phyloP scores from a whole-genome alignment of 2,888 invertebrate species.

The Scaptomyza polygonia region DNA sequence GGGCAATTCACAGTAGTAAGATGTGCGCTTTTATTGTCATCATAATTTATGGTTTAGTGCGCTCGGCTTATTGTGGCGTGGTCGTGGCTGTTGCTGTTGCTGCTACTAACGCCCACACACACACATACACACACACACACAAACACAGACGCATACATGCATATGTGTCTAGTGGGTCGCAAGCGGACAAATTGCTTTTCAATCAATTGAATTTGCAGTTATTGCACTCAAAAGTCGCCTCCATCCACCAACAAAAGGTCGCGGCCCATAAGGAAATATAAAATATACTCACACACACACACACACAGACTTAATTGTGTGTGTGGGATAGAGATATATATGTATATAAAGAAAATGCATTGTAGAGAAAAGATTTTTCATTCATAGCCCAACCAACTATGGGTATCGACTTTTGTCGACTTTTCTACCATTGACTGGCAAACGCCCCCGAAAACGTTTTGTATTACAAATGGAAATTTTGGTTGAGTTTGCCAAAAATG shows the following conservation, averaged over 20 bases:
- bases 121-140: neutral
- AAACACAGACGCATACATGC: neutral
- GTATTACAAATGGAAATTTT: slow-evolving; percentile 75
- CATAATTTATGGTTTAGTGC: slow-evolving; percentile 69
- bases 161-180: slow-evolving; percentile 45
- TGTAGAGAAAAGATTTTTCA: slow-evolving; percentile 38
- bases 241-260: slow-evolving; percentile 38
- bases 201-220: slow-evolving; percentile 77
- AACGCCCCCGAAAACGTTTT: slow-evolving; percentile 71
- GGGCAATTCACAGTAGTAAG: slow-evolving; percentile 61
- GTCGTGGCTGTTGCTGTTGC: slow-evolving; percentile 31
- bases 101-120: slow-evolving; percentile 27
- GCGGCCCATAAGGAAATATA: slow-evolving; percentile 56
- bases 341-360: slow-evolving; percentile 2
- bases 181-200: slow-evolving; percentile 72
- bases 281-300: slow-evolving; percentile 41
- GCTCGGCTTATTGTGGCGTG: slow-evolving; percentile 43
- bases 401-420: slow-evolving; percentile 39
- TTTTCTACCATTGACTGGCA: slow-evolving; percentile 68
- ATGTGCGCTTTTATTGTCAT: slow-evolving; percentile 66
- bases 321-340: neutral
- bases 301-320: neutral
- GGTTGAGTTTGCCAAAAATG: slow-evolving; percentile 67
- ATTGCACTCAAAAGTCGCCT: slow-evolving; percentile 69
- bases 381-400: slow-evolving; percentile 40